Base-by-base conservation (phyloP, 2,113 vertebrate genomes). In the Dolichallabes microphthalmus region DNA sequence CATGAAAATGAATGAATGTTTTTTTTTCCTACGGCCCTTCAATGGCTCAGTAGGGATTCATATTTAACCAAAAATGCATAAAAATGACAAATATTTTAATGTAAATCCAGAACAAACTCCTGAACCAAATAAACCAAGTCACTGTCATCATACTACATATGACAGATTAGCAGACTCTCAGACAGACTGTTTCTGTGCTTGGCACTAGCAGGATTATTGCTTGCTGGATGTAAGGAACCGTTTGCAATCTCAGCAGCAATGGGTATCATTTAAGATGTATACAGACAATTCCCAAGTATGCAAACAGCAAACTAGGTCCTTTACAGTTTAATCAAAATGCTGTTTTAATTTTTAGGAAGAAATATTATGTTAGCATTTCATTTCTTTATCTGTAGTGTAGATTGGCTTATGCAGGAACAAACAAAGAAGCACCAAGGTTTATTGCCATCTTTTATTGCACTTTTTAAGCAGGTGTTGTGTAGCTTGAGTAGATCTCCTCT, bases 371-470 rank as follows among this genome's bases (percentile, higher is more conserved):
- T 22, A 20, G 17, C 30, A 61, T 73, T 69, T 73, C 11, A 66
- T 39, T 82, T 74, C 55, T 19, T 74, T 77, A 76, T 2, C 58
- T 69, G 5, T n/a, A 32, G 45, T 35, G 14, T 39, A 64, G 27
- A 60, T 32, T 27, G 22, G 19, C 35, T 15, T 80, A 22, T 66
- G 19, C 52, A 32, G 15, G n/a, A 82, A 25, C 53, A 64, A 76
- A 25, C 12, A 60, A n/a, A 85, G 32, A 80, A 15, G 30, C 73
- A 50, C 13, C 55, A 63, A 53, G n/a, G 17, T 83, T 91, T 95
- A 94, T 95, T 95, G 93, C 92, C 92, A 93, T 93, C 88, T 92
- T 95, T 95, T 95, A 95, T 95, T 95, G 94, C 94, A 95, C 94
- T 91, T 95, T 90, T 85, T 92, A 94, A 95, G 94, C 94, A 91